Evolutionary conservation across 2,888 invertebrate genomes (phyloP), one percentile per base, ranked within the genome.

Genomic region (Antheraea assamensis): DNA sequence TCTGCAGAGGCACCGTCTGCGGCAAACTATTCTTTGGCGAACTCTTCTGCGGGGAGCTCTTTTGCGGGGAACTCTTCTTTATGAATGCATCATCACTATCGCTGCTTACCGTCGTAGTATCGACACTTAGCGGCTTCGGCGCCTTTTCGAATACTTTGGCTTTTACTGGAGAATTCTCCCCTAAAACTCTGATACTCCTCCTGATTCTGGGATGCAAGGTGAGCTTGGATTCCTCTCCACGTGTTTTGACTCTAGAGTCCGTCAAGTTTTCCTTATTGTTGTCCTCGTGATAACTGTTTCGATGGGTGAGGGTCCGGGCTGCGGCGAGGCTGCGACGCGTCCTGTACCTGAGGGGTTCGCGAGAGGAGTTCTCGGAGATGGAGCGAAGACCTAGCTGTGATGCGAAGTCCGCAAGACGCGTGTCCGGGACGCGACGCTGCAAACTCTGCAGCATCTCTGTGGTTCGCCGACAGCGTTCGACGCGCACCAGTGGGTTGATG

Each of bases 401-500:
- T 0, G 86, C 85, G 74, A 89, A 89, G 75, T 85, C 82, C 81
- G 74, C 79, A 74, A 82, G 3, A 88, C 81, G 2, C 66, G 77
- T 8, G 75, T 58, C 71, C 85, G 85, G 0, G 83, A 81, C 74
- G 78, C 78, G 0, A 90, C 58, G 10, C 68, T 15, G 17, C 17
- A 81, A 0, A 90, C 58, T 8, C 68, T 17, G 17, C 19, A 82
- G 74, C 79, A 79, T 78, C 13, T 71, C 73, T 24, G 74, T 82
- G 3, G 89, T 82, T 0, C 70, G 77, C 10, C 75, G 55, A 71
- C 85, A 86, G 0, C 84, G 81, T 74, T 78, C 78, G 0, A 90
- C 52, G 8, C 71, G 68, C 10, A 92, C 91, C 0, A 91, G 76
- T 3, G 92, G 92, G 75, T 91, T 89, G 52, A 92, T 81, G 8